Base-by-base conservation (phyloP, 2,113 vertebrate genomes). In the Phaethornis superciliosus region DNA sequence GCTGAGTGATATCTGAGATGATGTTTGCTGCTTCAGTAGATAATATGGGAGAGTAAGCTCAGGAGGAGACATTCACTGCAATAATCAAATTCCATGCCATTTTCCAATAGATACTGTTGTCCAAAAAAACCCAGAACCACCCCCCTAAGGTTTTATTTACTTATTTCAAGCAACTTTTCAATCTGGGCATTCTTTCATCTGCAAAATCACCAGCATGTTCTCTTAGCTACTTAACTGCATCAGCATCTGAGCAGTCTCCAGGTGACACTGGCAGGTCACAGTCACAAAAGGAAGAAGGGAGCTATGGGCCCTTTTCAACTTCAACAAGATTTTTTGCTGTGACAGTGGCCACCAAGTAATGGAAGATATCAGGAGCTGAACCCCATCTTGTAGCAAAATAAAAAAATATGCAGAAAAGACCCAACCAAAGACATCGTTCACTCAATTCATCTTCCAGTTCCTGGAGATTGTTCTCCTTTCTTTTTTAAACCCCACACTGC, bases 361-460 rank as follows among this genome's bases (percentile, higher is more conserved):
- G 19, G 14, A 67, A 52, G 4, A 26, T 51, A 20, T 26, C 7
- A 46, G 44, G 33, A 83, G 8, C 19, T 69, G 15, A 88, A 87
- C 6, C 76, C 11, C 0, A 0, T 17, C 51, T 10, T 47, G 10
- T 0, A 63, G 28, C 18, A 5, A 10, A 46, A 9, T 0, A 1
- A 47, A 62, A 30, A 17, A 5, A 9, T 35, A 8, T 0, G 1
- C 3, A 12, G 7, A 77, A 76, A 37, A 27, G 3, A 68, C 2
- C 4, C 2, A 1, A 64, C 2, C n/a, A 84, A 46, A 44, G 12
- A 17, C 21, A 62, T 8, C 40, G 12, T 37, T 67, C 21, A 56
- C 4, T 10, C 54, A 76, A 62, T 24, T 58, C 1, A 24, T 4
- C 26, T 70, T 65, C 10, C 4, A 46, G 1, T 35, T 76, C 65